These are phyloP conservation scores for Tetranychus piercei DNA, from an alignment of 2,888 invertebrate genomes.

Conservation along the genomic window DNA sequence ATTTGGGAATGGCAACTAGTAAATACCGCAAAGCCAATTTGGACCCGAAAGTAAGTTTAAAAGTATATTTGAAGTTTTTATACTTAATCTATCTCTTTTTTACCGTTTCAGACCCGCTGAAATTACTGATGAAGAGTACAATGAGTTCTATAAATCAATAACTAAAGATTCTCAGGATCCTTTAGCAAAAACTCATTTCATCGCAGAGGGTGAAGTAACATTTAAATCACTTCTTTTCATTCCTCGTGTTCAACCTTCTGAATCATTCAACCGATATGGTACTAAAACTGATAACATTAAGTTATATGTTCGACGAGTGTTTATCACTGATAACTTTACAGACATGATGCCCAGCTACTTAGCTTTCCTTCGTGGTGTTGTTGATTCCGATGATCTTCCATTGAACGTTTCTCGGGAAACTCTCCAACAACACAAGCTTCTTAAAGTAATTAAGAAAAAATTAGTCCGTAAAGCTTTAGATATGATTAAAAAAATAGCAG, in stretches of 20 bases:
- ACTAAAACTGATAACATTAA: constrained; percentile 85
- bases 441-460: constrained; percentile 98
- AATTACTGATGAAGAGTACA: constrained; percentile 71
- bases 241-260: constrained; percentile 70
- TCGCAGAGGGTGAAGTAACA: constrained; percentile 96
- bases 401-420: constrained; percentile 95
- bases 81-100: no score
- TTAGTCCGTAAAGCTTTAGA: constrained; percentile 87
- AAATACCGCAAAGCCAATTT: constrained; percentile 94
- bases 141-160: constrained; percentile 81
- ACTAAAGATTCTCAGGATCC: constrained; percentile 73
- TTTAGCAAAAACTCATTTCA: constrained; percentile 73
- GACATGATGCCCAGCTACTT: constrained; percentile 98
- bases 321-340: constrained; percentile 97
- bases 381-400: constrained; percentile 95
- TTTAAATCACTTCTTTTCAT: constrained; percentile 91
- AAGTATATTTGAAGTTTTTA: constrained; percentile 30
- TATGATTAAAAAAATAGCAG: constrained; percentile 88
- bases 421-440: constrained; percentile 90
- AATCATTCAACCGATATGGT: constrained; percentile 88
- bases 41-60: constrained; percentile 63
- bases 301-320: constrained; percentile 89
- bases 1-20: constrained; percentile 94
- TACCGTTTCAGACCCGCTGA: constrained; percentile 41
- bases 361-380: constrained; percentile 83